Conservation (phyloP, 2,113 vertebrate species). For the Tretioscincus oriximinensis region DNA sequence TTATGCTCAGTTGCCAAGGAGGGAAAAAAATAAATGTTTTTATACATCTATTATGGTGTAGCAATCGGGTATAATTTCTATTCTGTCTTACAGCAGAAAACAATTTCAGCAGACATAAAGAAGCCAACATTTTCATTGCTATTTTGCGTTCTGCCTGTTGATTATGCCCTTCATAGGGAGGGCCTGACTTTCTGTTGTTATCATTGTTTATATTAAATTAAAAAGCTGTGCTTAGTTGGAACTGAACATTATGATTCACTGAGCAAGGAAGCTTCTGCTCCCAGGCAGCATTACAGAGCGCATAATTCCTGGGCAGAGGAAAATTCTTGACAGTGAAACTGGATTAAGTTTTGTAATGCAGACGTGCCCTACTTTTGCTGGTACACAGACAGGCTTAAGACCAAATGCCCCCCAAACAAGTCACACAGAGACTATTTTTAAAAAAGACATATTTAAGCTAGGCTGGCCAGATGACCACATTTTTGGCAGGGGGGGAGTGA, state of each 20-base stretch:
- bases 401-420: background rate
- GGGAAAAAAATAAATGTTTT: background rate
- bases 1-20: conserved; percentile 16
- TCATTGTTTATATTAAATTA: background rate
- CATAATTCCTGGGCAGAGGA: background rate
- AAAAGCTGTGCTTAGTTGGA: background rate
- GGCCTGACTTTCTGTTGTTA: background rate
- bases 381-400: background rate
- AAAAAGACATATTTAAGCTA: background rate
- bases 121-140: background rate
- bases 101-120: background rate
- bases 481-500: too few species aligned
- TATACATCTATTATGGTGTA: background rate
- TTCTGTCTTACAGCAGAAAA: background rate
- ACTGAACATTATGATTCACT: background rate
- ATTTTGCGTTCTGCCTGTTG: too few species aligned
- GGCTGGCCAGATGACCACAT: too few species aligned
- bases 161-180: background rate
- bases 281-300: background rate
- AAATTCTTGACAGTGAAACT: background rate
- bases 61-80: background rate
- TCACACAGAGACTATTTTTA: background rate
- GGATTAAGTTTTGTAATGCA: conserved; percentile 9
- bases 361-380: background rate
- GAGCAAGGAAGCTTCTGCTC: background rate